phyloP scores from a whole-genome alignment of 1,140 invertebrate genomes.

The Dendroctonus ponderosae region DNA sequence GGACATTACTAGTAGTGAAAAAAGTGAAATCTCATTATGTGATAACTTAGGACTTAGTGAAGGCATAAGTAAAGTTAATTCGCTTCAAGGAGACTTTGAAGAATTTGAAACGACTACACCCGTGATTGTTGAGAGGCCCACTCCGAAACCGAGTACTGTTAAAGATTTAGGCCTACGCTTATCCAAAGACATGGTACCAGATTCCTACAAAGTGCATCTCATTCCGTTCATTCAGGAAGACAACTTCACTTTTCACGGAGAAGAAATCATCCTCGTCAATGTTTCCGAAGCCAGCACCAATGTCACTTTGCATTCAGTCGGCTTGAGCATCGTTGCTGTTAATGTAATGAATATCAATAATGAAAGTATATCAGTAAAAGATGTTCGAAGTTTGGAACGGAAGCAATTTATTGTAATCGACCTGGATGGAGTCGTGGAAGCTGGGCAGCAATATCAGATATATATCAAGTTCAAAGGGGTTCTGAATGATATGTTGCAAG shows the following conservation, averaged over 20 bases:
- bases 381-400: slow-evolving; percentile 59
- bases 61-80: too few relatives aligned
- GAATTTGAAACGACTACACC: too few relatives aligned
- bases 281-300: slow-evolving; percentile 65
- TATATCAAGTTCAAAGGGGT: slow-evolving; percentile 68
- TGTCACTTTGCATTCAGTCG: slow-evolving; percentile 74
- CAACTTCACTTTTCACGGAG: slow-evolving; percentile 76
- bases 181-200: slow-evolving; percentile 63
- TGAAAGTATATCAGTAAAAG: slow-evolving; percentile 45
- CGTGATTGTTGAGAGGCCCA: too few relatives aligned
- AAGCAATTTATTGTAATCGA: slow-evolving; percentile 74
- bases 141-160: neutral
- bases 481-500: slow-evolving; percentile 74
- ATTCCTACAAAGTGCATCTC: slow-evolving; percentile 67
- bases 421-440: slow-evolving; percentile 57
- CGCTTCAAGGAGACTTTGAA: too few relatives aligned
- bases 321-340: slow-evolving; percentile 64
- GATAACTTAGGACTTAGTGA: too few relatives aligned
- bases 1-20: neutral
- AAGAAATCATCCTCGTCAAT: slow-evolving; percentile 66
- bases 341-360: slow-evolving; percentile 47
- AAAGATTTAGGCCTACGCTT: slow-evolving; percentile 60
- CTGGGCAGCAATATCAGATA: slow-evolving; percentile 64
- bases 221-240: slow-evolving; percentile 68
- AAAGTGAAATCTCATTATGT: too few relatives aligned